Percentiles rank a stretch among this genome's conserved stretches.
phyloP scores from a whole-genome alignment of 2,797 vertebrate species.

The Falco cherrug region DNA sequence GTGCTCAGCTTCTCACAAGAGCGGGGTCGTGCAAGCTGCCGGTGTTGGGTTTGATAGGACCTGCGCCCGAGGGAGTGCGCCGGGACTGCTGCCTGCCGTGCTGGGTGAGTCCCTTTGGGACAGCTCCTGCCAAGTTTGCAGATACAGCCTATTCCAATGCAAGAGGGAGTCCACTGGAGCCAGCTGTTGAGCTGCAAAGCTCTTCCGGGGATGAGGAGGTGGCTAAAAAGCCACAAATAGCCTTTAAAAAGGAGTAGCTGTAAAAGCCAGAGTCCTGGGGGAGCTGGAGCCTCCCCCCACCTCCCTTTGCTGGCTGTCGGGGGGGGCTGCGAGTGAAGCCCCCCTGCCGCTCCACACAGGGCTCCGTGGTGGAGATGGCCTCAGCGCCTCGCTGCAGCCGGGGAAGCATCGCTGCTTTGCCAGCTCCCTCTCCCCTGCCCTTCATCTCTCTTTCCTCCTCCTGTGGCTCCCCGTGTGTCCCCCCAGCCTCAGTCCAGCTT shows the following conservation, averaged over 20 bases:
- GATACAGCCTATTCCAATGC: not conserved
- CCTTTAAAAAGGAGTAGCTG: not conserved
- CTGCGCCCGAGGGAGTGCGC: not conserved
- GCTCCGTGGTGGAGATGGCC: not conserved
- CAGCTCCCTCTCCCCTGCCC: not conserved
- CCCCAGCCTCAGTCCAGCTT: not conserved
- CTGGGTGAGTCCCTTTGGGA: not conserved
- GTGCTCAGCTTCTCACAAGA: not conserved
- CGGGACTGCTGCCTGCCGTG: not conserved
- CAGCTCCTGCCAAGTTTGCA: not conserved
- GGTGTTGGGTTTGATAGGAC: not conserved
- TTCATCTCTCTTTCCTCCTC: not conserved
- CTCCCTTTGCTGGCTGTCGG: not conserved
- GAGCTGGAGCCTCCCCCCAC: not conserved
- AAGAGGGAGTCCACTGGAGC: not conserved
- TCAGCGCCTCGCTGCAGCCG: not conserved
- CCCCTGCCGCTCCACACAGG: not conserved
- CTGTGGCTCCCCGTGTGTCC: not conserved
- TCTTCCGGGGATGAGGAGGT: not conserved
- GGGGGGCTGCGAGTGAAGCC: not conserved
- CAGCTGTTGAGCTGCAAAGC: not conserved
- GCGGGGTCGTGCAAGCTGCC: not conserved
- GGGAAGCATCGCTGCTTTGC: not conserved
- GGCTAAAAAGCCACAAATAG: not conserved
- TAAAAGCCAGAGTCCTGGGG: not conserved